Evolutionary conservation across 2,888 invertebrate genomes (phyloP).

Genomic region (Oxystoma pomonae): DNA sequence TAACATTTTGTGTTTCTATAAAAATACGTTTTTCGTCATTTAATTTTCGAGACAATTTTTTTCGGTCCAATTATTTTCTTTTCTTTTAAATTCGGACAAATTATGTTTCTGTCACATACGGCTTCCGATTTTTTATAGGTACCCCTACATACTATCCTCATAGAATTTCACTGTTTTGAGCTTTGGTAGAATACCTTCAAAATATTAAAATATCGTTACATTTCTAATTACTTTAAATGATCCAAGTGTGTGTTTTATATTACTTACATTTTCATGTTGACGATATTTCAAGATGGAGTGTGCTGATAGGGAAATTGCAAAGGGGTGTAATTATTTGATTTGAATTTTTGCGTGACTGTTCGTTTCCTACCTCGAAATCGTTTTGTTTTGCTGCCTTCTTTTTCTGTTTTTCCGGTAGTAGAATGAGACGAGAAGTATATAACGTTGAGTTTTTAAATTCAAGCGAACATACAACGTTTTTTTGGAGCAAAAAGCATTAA

Average conservation of each 20-base stretch:
- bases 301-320: constrained; percentile 29
- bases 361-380: not conserved
- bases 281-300: not conserved
- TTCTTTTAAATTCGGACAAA: no score
- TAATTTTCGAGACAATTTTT: no score
- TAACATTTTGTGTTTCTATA: no score
- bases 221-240: no score
- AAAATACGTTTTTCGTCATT: no score
- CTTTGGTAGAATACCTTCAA: no score
- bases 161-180: no score
- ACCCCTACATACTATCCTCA: no score
- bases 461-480: not conserved
- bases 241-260: not conserved
- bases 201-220: no score
- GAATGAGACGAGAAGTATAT: not conserved
- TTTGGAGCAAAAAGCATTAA: not conserved
- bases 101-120: no score
- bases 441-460: not conserved
- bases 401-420: not conserved
- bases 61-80: no score
- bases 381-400: not conserved
- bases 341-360: constrained; percentile 28
- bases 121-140: no score
- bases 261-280: not conserved
- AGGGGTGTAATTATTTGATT: constrained; percentile 32